Conservation (phyloP, 2,113 vertebrate species). For the Rallus limicola region DNA sequence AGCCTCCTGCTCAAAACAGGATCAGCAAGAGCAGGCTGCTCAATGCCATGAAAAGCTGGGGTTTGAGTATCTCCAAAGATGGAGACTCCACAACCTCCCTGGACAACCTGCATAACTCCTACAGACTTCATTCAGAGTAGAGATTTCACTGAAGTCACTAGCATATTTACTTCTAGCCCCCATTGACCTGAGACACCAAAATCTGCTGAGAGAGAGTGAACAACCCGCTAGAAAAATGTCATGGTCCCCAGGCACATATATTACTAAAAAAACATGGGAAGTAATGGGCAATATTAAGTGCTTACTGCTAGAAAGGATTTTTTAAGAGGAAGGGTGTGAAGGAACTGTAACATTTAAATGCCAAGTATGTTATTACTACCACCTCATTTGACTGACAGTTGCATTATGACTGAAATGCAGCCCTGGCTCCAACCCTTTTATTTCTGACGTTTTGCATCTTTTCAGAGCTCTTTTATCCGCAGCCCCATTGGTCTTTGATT, state of each 20-base stretch:
- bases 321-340: not conserved
- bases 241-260: too few species aligned
- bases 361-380: not conserved
- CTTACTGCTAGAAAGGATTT: not conserved
- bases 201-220: not conserved
- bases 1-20: not conserved
- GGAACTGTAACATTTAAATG: not conserved
- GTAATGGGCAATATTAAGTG: not conserved
- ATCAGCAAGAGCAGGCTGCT: not conserved
- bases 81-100: not conserved
- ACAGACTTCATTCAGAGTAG: not conserved
- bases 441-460: not conserved
- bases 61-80: not conserved
- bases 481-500: not conserved
- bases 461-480: not conserved
- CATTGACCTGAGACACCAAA: rapidly evolving
- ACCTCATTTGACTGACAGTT: not conserved
- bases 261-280: not conserved
- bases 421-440: not conserved
- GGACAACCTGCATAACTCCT: not conserved
- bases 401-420: not conserved
- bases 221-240: not conserved
- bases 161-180: not conserved
- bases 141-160: not conserved
- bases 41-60: rapidly evolving